Base-by-base conservation (phyloP, 2,113 vertebrate species). In the Lepus timidus region DNA sequence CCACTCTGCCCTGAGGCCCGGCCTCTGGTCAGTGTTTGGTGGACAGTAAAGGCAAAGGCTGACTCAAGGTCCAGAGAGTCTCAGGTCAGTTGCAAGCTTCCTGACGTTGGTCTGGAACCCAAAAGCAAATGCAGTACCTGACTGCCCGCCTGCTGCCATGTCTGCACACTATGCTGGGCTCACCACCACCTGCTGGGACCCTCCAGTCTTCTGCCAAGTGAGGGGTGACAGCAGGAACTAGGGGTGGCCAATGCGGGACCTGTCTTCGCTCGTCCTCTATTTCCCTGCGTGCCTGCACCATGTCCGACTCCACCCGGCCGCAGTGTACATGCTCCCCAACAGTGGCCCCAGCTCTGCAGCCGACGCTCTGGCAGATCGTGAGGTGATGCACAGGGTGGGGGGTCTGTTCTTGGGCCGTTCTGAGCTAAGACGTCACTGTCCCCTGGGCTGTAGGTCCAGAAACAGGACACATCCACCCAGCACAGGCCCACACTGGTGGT, bases 401-500 rank as follows among this genome's bases (percentile, higher is more conserved):
- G 31, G 22, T 70, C 51, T 64, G 64, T 61, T 55, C 78, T 74
- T 33, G 29, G 65, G 52, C 31, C 4, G 9, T 13, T n/a, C 67
- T 14, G 25, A 86, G 27, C 71, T 36, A 6, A 23, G 6, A 5
- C 6, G 44, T 44, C 44, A 7, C 25, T 23, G 0, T 65, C 55
- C 19, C 52, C 73, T 62, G 14, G 58, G 22, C 22, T 51, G 19
- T 51, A 5, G n/a, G 39, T 36, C 4, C 68, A 39, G 70, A 83
- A 64, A 73, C 4, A 1, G 29, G 33, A 87, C 31, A 13, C 17
- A 11, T 27, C 36, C 73, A 29, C 17, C 17, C n/a, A 13, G 25
- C 27, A 4, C 9, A 17, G 25, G 22, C 39, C n/a, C 31, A 1
- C 33, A 25, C n/a, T 22, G 13, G 25, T 16, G 0, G 9, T 27